Base-by-base conservation (phyloP, 2,113 vertebrate species). In the Edolisoma coerulescens region DNA sequence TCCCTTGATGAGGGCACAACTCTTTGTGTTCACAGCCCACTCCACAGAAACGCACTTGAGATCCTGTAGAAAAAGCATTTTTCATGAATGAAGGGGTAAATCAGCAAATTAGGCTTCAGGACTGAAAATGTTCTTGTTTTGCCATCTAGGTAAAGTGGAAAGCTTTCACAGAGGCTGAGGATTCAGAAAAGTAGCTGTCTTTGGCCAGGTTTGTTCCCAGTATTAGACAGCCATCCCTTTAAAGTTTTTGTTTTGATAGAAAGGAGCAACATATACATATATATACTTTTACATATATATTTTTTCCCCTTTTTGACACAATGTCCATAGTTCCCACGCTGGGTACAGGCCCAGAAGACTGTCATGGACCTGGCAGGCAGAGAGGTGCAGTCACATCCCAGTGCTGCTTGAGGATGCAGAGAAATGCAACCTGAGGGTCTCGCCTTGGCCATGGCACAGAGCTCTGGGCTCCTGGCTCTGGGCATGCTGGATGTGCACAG, bases 251-350 rank as follows among this genome's bases (percentile, higher is more conserved):
- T 60, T 87, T 86, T 65, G 59, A 74, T 88, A 90, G 61, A 70
- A 45, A 69, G 27, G 37, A 88, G 15, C n/a, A 95, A 91, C 39
- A 93, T 74, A 88, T 67, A 96, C 68, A 96, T 78, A 90, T 69
- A 89, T 84, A 87, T 91, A 91, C 21, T 80, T 84, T 6, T 35
- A 87, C 32, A 86, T 45, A 57, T 16, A 30, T 33, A 15, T 44
- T 60, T 42, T 37, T 23, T 11, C 12, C n/a, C 15, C 16, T 87
- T 95, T 93, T 89, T 83, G 79, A 87, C 39, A 70, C n/a, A 57
- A 80, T 50, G 54, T 87, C 39, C 35, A 10, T 33, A 56, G 52
- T 37, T 89, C 37, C 56, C 6, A 1, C 0, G 1, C 23, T 0
- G 0, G 20, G 18, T 54, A 19, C 44, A 75, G 56, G 35, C 37